Evolutionary conservation across 2,888 invertebrate genomes (phyloP).

Genomic region (Muschampia plurimacula): DNA sequence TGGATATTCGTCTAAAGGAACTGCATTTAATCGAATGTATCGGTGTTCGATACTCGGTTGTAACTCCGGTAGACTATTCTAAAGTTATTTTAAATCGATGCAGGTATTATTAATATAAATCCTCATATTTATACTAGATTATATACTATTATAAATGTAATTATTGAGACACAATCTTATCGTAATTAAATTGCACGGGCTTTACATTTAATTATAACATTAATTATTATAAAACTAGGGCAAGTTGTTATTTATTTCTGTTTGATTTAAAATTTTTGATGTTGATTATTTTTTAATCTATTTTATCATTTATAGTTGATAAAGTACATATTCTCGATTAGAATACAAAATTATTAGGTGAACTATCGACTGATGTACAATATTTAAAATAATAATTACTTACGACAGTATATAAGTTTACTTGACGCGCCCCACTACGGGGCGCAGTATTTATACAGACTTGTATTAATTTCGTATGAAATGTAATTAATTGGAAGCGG

Average conservation of each 20-base stretch:
- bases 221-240: slow-evolving; percentile 84
- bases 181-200: slow-evolving; percentile 83
- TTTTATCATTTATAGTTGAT: slow-evolving; percentile 76
- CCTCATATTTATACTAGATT: slow-evolving; percentile 84
- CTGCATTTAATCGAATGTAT: slow-evolving; percentile 75
- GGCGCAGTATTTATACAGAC: slow-evolving; percentile 74
- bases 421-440: slow-evolving; percentile 66
- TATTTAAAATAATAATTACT: slow-evolving; percentile 83
- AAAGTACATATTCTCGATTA: slow-evolving; percentile 84
- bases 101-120: slow-evolving; percentile 85
- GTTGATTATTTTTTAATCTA: slow-evolving; percentile 84
- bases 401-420: slow-evolving; percentile 84
- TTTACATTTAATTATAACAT: slow-evolving; percentile 84
- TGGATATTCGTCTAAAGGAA: slow-evolving; percentile 67
- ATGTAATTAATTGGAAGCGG: slow-evolving; percentile 81
- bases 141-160: slow-evolving; percentile 76
- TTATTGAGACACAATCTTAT: slow-evolving; percentile 76
- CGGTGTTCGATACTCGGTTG: slow-evolving; percentile 57
- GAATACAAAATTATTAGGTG: slow-evolving; percentile 84
- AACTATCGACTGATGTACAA: slow-evolving; percentile 85
- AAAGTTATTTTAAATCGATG: slow-evolving; percentile 83
- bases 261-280: slow-evolving; percentile 80
- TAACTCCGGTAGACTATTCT: slow-evolving; percentile 73
- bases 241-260: slow-evolving; percentile 88
- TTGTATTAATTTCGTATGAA: slow-evolving; percentile 81